Conservation (phyloP, 2,113 vertebrate species). For the Gavialis gangeticus region DNA sequence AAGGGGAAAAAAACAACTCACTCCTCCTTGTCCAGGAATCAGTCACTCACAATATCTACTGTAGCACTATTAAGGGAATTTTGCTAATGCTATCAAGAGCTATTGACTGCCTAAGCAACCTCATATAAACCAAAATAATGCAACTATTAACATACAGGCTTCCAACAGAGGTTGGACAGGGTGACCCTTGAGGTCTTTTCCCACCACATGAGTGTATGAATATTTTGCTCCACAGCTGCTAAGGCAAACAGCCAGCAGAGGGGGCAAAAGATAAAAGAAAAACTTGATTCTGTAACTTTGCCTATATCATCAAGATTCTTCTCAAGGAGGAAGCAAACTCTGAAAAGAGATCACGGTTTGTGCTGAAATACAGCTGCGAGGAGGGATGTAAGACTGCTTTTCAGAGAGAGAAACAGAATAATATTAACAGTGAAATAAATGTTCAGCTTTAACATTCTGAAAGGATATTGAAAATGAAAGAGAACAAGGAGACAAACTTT, state of each 20-base stretch:
- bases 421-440: not conserved
- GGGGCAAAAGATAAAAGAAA: constrained; percentile 37
- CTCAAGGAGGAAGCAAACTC: not conserved
- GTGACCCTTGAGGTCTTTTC: too few relatives aligned
- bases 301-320: not conserved
- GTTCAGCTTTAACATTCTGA: not conserved
- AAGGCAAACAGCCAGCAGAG: constrained; percentile 45
- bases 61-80: not conserved
- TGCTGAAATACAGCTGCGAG: not conserved
- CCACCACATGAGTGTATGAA: too few relatives aligned
- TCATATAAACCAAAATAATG: rapidly evolving
- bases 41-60: not conserved
- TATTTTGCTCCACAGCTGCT: constrained; percentile 11
- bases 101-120: not conserved
- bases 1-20: not conserved
- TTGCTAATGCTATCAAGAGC: not conserved
- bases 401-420: not conserved
- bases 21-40: not conserved
- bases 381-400: not conserved
- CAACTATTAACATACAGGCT: not conserved
- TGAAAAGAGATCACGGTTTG: rapidly evolving
- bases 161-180: not conserved
- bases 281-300: rapidly evolving
- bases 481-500: not conserved
- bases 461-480: not conserved